These are phyloP conservation scores for Drosophila pseudotalamancana DNA, from an alignment of 2,888 invertebrate genomes.

Conservation along the genomic window DNA sequence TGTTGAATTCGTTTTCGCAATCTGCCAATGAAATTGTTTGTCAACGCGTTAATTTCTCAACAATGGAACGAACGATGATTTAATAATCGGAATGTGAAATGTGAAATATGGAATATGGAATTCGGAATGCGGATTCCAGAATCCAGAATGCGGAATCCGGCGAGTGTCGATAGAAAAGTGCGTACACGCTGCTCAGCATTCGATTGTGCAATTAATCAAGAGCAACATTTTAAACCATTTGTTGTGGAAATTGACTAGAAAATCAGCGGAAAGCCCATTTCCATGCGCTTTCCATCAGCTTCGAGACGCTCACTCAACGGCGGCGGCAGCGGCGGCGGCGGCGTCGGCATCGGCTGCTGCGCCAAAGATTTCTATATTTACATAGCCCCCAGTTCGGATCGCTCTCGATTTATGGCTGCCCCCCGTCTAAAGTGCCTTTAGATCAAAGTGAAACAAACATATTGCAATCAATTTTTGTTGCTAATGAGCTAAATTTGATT, in stretches of 20 bases:
- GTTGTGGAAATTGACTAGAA: slow-evolving; percentile 44
- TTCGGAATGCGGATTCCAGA: too few species aligned
- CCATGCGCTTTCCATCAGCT: slow-evolving; percentile 52
- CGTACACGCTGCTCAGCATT: slow-evolving; percentile 4
- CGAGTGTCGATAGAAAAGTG: slow-evolving; percentile 56
- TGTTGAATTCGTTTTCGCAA: slow-evolving; percentile 50
- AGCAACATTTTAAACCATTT: slow-evolving; percentile 29
- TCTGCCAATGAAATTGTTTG: slow-evolving; percentile 72
- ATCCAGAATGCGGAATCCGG: slow-evolving; percentile 8
- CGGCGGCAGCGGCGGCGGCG: too few species aligned
- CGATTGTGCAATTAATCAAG: slow-evolving; percentile 67
- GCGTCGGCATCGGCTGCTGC: too few species aligned
- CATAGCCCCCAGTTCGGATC: slow-evolving; percentile 32
- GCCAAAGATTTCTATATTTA: slow-evolving; percentile 47
- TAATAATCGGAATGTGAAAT: slow-evolving; percentile 47
- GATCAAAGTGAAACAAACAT: slow-evolving; percentile 63
- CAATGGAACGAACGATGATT: slow-evolving; percentile 49
- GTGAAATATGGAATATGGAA: slow-evolving; percentile 5
- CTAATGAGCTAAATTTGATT: slow-evolving; percentile 77
- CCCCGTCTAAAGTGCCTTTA: slow-evolving; percentile 54
- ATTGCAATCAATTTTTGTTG: slow-evolving; percentile 76
- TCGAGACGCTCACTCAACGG: slow-evolving; percentile 45
- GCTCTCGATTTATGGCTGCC: slow-evolving; percentile 50
- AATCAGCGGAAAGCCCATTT: slow-evolving; percentile 33
- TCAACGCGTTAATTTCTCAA: slow-evolving; percentile 62